These are phyloP conservation scores for Furnarius figulus DNA, from an alignment of 2,113 vertebrate species.

Conservation along the genomic window DNA sequence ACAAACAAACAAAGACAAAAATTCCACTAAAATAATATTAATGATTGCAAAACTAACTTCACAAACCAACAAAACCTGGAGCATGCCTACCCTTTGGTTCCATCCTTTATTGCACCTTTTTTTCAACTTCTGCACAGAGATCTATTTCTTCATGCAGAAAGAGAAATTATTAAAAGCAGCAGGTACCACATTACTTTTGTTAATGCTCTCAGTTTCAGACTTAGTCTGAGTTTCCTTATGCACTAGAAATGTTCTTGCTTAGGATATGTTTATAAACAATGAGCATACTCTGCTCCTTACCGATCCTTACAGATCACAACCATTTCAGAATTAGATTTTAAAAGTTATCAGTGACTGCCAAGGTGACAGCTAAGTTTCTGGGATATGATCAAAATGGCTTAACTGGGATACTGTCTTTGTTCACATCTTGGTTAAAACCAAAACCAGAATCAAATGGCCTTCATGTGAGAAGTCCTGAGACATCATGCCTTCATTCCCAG, in stretches of 20 bases:
- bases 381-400: background rate
- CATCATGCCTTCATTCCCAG: background rate
- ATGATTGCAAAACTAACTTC: background rate
- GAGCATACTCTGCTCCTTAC: background rate
- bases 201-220: background rate
- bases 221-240: slow-evolving; percentile 20
- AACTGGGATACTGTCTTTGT: background rate
- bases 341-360: background rate
- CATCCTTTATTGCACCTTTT: background rate
- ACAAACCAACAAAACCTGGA: background rate
- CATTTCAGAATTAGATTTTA: slow-evolving; percentile 25
- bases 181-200: background rate
- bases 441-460: background rate
- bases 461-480: background rate
- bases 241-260: background rate
- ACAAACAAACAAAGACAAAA: too few relatives aligned
- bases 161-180: slow-evolving; percentile 42
- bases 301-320: slow-evolving; percentile 34
- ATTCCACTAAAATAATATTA: background rate
- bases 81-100: background rate
- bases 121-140: background rate
- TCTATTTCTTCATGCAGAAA: background rate
- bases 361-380: background rate
- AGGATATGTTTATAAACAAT: background rate
- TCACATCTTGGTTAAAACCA: background rate